Conservation (phyloP, 2,888 invertebrate genomes). For the Agrotis ipsilon region DNA sequence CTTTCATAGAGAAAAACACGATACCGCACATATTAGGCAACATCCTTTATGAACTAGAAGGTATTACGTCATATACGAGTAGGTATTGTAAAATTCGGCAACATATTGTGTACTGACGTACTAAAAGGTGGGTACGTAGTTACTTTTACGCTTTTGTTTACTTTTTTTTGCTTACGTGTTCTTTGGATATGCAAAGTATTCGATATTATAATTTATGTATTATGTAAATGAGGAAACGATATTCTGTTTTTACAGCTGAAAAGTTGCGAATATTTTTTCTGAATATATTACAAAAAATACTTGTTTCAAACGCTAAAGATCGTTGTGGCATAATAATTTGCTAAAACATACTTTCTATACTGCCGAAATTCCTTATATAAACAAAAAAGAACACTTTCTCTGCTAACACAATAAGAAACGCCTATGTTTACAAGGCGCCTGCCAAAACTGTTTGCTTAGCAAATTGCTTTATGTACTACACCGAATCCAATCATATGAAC, state of each 20-base stretch:
- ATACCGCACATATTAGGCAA: neutral
- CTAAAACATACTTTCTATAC: neutral
- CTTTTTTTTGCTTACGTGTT: conserved; percentile 1
- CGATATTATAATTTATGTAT: conserved; percentile 36
- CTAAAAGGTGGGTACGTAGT: neutral
- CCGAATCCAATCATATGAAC: conserved; percentile 66
- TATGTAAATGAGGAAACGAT: conserved; percentile 14
- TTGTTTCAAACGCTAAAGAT: neutral
- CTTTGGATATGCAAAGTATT: conserved; percentile 14
- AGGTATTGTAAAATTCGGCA: conserved; percentile 28
- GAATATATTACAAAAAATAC: conserved; percentile 4
- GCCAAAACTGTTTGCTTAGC: conserved; percentile 79
- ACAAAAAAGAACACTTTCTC: conserved; percentile 46
- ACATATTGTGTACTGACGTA: conserved; percentile 9
- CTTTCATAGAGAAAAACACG: too few species aligned
- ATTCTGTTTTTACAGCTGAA: conserved; percentile 9
- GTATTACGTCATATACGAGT: conserved; percentile 23
- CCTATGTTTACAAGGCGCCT: conserved; percentile 73
- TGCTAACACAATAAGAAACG: conserved; percentile 64
- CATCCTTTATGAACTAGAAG: conserved; percentile 6
- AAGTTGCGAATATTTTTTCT: neutral
- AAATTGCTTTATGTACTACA: conserved; percentile 76
- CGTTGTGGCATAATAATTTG: neutral
- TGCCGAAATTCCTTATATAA: conserved; percentile 25
- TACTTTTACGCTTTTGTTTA: conserved; percentile 28